phyloP scores from a whole-genome alignment of 2,888 invertebrate genomes.

The Noctua pronuba region DNA sequence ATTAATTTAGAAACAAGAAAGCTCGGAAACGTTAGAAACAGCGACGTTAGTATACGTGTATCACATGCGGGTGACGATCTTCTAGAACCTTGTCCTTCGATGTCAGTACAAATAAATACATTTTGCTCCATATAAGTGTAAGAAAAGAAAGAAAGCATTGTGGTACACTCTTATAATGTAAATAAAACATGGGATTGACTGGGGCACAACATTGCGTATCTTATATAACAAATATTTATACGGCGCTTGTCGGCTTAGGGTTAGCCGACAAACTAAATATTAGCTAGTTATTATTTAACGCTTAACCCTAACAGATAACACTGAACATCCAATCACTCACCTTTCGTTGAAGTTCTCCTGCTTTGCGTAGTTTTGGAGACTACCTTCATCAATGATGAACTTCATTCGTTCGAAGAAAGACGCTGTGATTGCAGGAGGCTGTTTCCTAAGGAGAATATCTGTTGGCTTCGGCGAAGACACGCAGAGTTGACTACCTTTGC shows the following conservation, averaged over 20 bases:
- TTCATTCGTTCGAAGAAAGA: slow-evolving; percentile 99
- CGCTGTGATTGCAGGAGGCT: slow-evolving; percentile 98
- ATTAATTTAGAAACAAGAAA: slow-evolving; percentile 82
- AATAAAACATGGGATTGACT: slow-evolving; percentile 91
- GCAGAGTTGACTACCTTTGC: slow-evolving; percentile 97
- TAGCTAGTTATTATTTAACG: slow-evolving; percentile 51
- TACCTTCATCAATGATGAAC: slow-evolving; percentile 99
- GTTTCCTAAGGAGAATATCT: slow-evolving; percentile 98
- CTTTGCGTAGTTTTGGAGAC: slow-evolving; percentile 99
- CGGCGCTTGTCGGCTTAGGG: slow-evolving; percentile 66
- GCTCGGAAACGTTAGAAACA: slow-evolving; percentile 67
- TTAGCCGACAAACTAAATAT: slow-evolving; percentile 50
- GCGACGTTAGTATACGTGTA: slow-evolving; percentile 68
- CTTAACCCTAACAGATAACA: slow-evolving; percentile 79
- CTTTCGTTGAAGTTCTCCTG: slow-evolving; percentile 99
- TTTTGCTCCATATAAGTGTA: slow-evolving; percentile 73
- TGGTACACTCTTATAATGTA: slow-evolving; percentile 84
- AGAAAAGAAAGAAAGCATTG: slow-evolving; percentile 83
- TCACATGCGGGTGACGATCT: slow-evolving; percentile 84
- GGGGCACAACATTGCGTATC: slow-evolving; percentile 96
- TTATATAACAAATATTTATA: slow-evolving; percentile 80
- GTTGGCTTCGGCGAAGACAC: slow-evolving; percentile 98
- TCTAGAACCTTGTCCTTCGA: slow-evolving; percentile 64
- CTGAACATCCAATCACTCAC: slow-evolving; percentile 91
- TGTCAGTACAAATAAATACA: slow-evolving; percentile 72